phyloP scores from a whole-genome alignment of 1,140 invertebrate genomes.

The Belonocnema kinseyi region DNA sequence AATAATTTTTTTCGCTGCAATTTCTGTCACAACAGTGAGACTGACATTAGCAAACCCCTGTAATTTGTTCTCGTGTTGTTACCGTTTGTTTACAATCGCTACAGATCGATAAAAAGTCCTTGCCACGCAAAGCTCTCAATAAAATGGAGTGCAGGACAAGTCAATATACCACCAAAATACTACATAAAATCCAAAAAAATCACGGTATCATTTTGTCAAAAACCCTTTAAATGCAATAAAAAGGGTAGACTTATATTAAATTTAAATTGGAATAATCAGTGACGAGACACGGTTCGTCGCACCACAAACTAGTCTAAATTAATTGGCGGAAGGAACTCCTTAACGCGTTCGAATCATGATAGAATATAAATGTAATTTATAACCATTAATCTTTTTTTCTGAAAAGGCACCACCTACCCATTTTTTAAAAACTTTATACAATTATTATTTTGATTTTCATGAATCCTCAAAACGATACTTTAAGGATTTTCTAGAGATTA shows the following conservation, averaged over 20 bases:
- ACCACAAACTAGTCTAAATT: constrained; percentile 10
- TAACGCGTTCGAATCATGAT: constrained; percentile 8
- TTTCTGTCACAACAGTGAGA: neutral
- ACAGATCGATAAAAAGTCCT: constrained; percentile 21
- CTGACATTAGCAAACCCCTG: neutral
- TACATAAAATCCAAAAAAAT: neutral
- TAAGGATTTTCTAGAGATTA: neutral
- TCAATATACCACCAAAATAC: neutral
- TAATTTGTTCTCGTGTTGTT: neutral
- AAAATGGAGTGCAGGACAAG: neutral
- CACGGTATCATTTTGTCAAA: neutral
- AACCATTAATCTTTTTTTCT: neutral
- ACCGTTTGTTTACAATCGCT: constrained; percentile 21
- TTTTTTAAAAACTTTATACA: neutral
- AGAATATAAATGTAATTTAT: neutral
- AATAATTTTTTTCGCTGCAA: neutral
- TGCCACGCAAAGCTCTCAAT: neutral
- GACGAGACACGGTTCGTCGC: neutral
- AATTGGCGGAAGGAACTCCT: constrained; percentile 28
- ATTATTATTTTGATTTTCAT: too few relatives aligned
- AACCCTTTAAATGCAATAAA: neutral
- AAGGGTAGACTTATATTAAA: neutral
- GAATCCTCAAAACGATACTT: neutral
- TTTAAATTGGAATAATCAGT: neutral
- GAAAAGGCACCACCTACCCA: neutral